These are phyloP conservation scores for Carassius gibelio DNA, from an alignment of 2,113 vertebrate species.

Conservation along the genomic window DNA sequence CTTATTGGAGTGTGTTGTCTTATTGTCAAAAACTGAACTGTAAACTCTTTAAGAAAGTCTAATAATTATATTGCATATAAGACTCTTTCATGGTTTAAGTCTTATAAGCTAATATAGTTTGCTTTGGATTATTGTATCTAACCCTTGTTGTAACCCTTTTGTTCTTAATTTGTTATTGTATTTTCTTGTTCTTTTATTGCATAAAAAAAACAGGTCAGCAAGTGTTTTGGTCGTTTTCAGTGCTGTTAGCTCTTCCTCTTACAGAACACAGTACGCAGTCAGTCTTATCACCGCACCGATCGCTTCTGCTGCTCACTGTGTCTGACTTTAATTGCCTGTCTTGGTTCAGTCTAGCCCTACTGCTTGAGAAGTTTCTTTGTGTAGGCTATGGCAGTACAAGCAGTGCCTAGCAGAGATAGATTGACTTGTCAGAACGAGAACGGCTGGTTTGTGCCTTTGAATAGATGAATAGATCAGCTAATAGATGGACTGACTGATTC, in stretches of 20 bases:
- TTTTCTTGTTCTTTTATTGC: too few relatives aligned
- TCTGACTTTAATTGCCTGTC: conserved; percentile 54
- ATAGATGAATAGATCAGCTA: conserved; percentile 42
- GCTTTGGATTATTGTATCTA: too few relatives aligned
- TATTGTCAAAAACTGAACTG: background rate
- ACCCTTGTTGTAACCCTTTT: too few relatives aligned
- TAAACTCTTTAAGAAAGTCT: too few relatives aligned
- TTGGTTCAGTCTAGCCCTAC: conserved; percentile 34
- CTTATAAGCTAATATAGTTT: too few relatives aligned
- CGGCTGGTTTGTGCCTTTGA: conserved; percentile 42
- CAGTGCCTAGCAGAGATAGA: conserved; percentile 45
- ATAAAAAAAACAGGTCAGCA: background rate
- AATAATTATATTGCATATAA: too few relatives aligned
- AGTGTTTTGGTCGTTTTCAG: conserved; percentile 32
- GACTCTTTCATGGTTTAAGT: too few relatives aligned
- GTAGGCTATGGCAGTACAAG: conserved; percentile 35
- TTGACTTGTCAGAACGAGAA: conserved; percentile 51
- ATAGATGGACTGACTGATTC: conserved; percentile 54
- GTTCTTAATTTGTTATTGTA: too few relatives aligned
- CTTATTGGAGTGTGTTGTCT: conserved; percentile 21
- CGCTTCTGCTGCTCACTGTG: conserved; percentile 34
- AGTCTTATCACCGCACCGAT: conserved; percentile 37
- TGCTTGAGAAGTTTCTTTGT: conserved; percentile 45
- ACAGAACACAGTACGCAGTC: conserved; percentile 36
- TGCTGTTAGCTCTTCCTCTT: conserved; percentile 27